phyloP scores from a whole-genome alignment of 2,888 invertebrate species.

The Palloptera scutellata region DNA sequence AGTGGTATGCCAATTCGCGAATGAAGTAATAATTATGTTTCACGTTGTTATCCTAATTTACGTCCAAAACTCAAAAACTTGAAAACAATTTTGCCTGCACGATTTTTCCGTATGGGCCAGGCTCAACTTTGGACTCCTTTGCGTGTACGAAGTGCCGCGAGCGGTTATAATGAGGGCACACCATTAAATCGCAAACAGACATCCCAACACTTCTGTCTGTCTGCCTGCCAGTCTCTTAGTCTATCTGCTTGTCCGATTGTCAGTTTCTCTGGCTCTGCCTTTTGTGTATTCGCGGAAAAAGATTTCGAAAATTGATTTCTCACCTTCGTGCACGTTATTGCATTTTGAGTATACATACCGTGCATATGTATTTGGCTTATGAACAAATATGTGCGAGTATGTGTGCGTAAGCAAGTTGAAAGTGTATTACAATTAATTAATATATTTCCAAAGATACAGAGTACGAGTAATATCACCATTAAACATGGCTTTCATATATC shows the following conservation, averaged over 20 bases:
- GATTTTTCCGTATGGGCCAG: conserved; percentile 18
- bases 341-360: conserved; percentile 37
- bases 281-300: conserved; percentile 33
- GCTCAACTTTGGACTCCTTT: conserved; percentile 32
- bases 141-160: conserved; percentile 37
- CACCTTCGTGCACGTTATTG: conserved; percentile 58
- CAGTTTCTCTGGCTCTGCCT: conserved; percentile 35
- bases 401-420: conserved; percentile 4
- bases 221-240: conserved; percentile 25
- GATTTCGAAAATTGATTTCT: conserved; percentile 61
- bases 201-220: conserved; percentile 41
- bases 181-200: conserved; percentile 42
- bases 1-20: conserved; percentile 29
- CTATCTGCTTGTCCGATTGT: conserved; percentile 21
- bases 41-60: conserved; percentile 62
- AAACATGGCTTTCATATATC: background rate
- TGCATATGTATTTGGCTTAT: conserved; percentile 35
- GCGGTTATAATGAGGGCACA: conserved; percentile 41
- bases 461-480: too few relatives aligned
- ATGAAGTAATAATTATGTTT: conserved; percentile 58
- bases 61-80: conserved; percentile 46
- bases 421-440: conserved; percentile 28
- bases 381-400: background rate
- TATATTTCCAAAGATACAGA: conserved; percentile 11
- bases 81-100: conserved; percentile 34